Evolutionary conservation across 2,797 vertebrate genomes (phyloP), one percentile per base, ranked within the genome.

Genomic region (Urophycis tenuis): DNA sequence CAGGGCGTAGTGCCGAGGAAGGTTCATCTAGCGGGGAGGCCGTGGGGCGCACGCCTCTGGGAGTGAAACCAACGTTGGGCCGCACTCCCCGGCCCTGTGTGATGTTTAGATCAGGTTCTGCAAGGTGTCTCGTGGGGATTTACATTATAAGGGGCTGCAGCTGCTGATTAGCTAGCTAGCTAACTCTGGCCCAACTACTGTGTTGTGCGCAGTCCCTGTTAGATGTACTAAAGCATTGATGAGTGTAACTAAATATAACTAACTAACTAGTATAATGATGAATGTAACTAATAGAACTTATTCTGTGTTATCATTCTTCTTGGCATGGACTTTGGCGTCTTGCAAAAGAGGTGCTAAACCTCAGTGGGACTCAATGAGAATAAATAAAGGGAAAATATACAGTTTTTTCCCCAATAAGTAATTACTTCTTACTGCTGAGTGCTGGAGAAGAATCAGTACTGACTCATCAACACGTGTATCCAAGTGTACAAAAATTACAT

Each of bases 21-120:
- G 85, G 88, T 92, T 92, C 86, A 91, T 79, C 17, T n/a, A 36
- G 77, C 73, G 41, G 82, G 77, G 84, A 79, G 81, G 76, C 72
- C 33, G 72, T 25, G 60, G 53, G 9, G 53, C 9, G 76, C 78
- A 86, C 84, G 76, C 78, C 81, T 80, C 77, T 78, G 78, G 76
- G 84, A 80, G 76, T n/a, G 3, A 77, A 17, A 36, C 45, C 29
- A 70, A 71, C 45, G 70, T 3, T 9, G 7, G 14, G n/a, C 60
- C 29, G 12, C 60, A 67, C 25, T 67, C 60, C 12, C 69, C 7
- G 31, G 74, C 36, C 17, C 25, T 39, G 30, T 73, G 31, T 71
- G 36, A 60, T 10, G 11, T 41, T 64, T 77, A 31, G 17, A 67
- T 49, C 0, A 3, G 70, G 29, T 15, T 34, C 25, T 77, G 32